Evolutionary conservation across 2,113 vertebrate genomes (phyloP).

Genomic region (Macrotus californicus): DNA sequence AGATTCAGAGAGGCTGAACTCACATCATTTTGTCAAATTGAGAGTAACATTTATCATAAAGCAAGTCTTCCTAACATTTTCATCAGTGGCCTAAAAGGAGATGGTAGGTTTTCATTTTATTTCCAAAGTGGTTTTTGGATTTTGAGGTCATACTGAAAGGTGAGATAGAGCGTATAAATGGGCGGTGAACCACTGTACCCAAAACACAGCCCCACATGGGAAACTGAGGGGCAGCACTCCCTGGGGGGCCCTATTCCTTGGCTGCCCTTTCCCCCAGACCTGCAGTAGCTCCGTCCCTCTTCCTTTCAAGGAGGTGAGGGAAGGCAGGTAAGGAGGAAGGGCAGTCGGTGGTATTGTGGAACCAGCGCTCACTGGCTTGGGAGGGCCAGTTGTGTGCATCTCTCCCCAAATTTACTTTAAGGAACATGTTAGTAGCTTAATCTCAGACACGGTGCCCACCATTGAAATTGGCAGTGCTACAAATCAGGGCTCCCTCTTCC

Average conservation of each 20-base stretch:
- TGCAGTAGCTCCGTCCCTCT: not conserved
- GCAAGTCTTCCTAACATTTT: not conserved
- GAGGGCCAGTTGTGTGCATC: not conserved
- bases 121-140: slow-evolving; percentile 8
- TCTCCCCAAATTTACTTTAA: not conserved
- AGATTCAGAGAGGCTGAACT: not conserved
- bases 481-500: not conserved
- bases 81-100: not conserved
- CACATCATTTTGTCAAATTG: not conserved
- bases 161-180: not conserved
- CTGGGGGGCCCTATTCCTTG: not conserved
- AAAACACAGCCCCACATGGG: not conserved
- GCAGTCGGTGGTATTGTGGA: not conserved
- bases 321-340: not conserved
- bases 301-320: not conserved
- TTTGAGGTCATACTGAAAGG: not conserved
- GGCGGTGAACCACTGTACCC: not conserved
- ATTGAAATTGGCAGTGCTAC: not conserved
- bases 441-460: not conserved
- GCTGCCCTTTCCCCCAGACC: not conserved
- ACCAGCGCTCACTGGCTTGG: not conserved
- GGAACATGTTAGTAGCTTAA: not conserved
- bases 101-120: not conserved
- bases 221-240: not conserved
- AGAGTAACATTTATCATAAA: not conserved